Evolutionary conservation across 2,797 vertebrate species (phyloP), one percentile per base, ranked within the genome.

Genomic region (Syngnathus rostellatus): DNA sequence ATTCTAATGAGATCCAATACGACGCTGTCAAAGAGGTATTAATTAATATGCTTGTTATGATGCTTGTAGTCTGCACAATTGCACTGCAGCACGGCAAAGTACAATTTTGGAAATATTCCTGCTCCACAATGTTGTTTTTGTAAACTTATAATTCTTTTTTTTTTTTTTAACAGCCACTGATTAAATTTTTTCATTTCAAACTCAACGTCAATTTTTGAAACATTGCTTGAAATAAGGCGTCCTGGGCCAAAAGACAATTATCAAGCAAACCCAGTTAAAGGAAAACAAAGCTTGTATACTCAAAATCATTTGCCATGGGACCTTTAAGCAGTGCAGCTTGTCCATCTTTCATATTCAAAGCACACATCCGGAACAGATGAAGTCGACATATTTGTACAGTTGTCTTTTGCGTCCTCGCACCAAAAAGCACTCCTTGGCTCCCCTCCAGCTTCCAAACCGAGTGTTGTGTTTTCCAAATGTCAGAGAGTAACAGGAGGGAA

Each of bases 61-160:
- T 61, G n/a, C 21, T 40, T 61, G 19, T 41, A 39, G 39, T 25
- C 54, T 25, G 55, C 39, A 21, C 17, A 46, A 25, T 12, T 31
- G 69, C 71, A 72, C 8, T 59, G 31, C 25, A 38, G 25, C 25
- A 31, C 12, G 10, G 12, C 54, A 55, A 57, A 57, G 12, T 14
- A 37, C 12, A 54, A 55, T 25, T 55, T 55, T 55, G 54, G 5
- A 37, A 37, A 31, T 16, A 38, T 57, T 57, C 17, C 2, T 37
- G 25, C 54, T 37, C 2, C 3, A 16, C 45, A 46, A 5, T 9
- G 11, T 43, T 43, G 41, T 8, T 43, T 9, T 43, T 43, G 8
- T 8, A 43, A 43, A 43, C 11, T 2, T 43, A 9, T 11, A 9
- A 9, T 43, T 41, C 9, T 7, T 41, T 41, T 41, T 43, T 43